These are phyloP conservation scores for Hylyphantes graminicola DNA, from an alignment of 1,140 invertebrate species.

Conservation along the genomic window DNA sequence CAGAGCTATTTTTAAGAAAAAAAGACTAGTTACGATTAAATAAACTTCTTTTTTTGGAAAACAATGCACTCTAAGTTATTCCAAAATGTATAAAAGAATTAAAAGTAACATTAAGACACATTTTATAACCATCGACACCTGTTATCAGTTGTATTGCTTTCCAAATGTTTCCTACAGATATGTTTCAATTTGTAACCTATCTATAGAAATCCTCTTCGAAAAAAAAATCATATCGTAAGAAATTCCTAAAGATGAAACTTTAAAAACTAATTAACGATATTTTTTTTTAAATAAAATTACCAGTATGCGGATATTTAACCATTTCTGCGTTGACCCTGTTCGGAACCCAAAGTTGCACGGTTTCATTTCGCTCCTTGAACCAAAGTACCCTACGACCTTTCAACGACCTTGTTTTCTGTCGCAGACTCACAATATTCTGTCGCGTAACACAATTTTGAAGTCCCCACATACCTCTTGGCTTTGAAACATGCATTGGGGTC, in stretches of 20 bases:
- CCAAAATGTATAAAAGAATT: no score
- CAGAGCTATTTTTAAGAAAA: no score
- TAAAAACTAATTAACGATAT: constrained; percentile 4
- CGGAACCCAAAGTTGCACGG: background rate
- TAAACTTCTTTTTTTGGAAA: no score
- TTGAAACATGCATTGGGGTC: constrained; percentile 32
- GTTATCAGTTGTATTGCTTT: no score
- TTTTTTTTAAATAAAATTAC: background rate
- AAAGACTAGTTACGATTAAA: no score
- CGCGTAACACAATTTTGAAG: constrained; percentile 27
- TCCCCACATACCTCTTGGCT: background rate
- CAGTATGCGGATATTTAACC: background rate
- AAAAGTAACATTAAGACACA: no score
- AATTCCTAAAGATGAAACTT: background rate
- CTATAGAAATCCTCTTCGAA: no score
- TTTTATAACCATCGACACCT: no score
- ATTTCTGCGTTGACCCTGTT: constrained; percentile 1
- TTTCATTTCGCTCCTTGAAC: background rate
- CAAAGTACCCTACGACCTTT: constrained; percentile 31
- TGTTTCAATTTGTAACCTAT: no score
- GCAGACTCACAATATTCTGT: constrained; percentile 17
- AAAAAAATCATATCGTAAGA: no score
- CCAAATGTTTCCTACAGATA: no score
- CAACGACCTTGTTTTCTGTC: constrained; percentile 30
- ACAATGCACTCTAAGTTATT: no score